These are phyloP conservation scores for Trematomus loennbergii DNA, from an alignment of 2,113 vertebrate species.

Conservation along the genomic window DNA sequence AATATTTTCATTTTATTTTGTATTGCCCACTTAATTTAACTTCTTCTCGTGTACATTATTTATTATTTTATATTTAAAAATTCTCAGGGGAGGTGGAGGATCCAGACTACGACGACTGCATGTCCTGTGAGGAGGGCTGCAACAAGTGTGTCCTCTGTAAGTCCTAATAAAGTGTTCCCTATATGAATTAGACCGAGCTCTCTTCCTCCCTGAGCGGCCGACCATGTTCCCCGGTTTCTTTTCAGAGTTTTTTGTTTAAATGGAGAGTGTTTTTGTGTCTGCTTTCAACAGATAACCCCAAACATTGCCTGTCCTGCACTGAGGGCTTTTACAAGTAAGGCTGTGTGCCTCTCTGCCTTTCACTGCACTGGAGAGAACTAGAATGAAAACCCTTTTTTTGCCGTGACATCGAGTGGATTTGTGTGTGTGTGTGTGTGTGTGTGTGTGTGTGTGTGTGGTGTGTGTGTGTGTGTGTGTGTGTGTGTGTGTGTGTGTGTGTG, in stretches of 20 bases:
- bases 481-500: conserved; percentile 10
- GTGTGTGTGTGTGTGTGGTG: conserved; percentile 7
- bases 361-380: conserved; percentile 35
- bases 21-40: no score
- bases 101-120: conserved; percentile 87
- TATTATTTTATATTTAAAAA: no score
- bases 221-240: background rate
- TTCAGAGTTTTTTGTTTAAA: conserved; percentile 35
- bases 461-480: background rate
- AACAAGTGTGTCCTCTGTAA: conserved; percentile 89
- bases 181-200: conserved; percentile 21
- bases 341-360: conserved; percentile 62
- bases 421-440: background rate
- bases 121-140: conserved; percentile 92
- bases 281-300: conserved; percentile 89
- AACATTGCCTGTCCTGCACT: conserved; percentile 87
- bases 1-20: no score
- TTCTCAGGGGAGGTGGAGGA: conserved; percentile 90
- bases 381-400: conserved; percentile 25
- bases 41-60: no score
- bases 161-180: conserved; percentile 52
- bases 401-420: conserved; percentile 18
- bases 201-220: no score
- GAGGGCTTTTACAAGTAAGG: conserved; percentile 93
- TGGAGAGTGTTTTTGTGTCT: conserved; percentile 62